Conservation (phyloP, 1,140 invertebrate species). For the Apocrypta bakeri region DNA sequence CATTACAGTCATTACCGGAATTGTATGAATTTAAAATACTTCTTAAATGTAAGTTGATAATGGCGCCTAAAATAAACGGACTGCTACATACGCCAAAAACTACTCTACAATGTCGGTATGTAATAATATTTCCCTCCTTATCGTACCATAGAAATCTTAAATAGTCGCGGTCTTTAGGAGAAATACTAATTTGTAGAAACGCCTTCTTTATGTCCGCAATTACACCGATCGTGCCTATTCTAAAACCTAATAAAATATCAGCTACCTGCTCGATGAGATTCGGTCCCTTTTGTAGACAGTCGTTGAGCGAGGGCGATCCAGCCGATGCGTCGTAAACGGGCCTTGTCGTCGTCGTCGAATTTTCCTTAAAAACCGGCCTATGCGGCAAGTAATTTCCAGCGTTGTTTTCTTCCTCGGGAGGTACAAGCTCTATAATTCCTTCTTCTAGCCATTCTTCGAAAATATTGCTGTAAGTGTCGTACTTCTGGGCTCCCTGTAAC, state of each 20-base stretch:
- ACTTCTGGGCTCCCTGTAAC: neutral
- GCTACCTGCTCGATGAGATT: constrained; percentile 68
- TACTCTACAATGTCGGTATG: constrained; percentile 8
- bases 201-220: neutral
- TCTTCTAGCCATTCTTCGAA: neutral
- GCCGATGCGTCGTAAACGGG: constrained; percentile 55
- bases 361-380: constrained; percentile 46
- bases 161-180: neutral
- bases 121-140: neutral
- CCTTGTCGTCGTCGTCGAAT: constrained; percentile 49
- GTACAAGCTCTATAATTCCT: constrained; percentile 52
- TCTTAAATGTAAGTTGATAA: constrained; percentile 1
- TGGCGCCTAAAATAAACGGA: neutral
- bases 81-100: neutral
- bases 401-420: neutral
- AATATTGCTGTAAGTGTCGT: neutral
- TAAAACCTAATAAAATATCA: constrained; percentile 62
- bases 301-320: constrained; percentile 45
- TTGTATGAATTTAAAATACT: neutral
- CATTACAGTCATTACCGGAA: too few relatives aligned
- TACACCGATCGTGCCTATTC: neutral
- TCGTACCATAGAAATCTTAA: constrained; percentile 1
- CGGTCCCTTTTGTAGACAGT: constrained; percentile 54
- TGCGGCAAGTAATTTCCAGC: constrained; percentile 47
- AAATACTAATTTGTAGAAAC: neutral